A percentile compares a stretch with the other conserved stretches of the same genome.
Conservation (phyloP, 2,888 invertebrate species). For the Myopa testacea region DNA sequence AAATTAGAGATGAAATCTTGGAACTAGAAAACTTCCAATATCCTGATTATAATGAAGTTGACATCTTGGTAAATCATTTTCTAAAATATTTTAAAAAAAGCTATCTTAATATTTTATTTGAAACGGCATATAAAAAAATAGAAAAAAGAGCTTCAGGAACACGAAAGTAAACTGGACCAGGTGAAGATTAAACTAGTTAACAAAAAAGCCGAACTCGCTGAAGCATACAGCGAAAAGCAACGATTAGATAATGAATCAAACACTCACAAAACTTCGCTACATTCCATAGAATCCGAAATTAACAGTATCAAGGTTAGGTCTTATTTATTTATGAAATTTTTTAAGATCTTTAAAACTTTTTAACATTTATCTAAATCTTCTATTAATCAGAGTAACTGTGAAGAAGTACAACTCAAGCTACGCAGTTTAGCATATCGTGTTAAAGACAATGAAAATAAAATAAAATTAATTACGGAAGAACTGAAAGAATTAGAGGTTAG, state of each 20-base stretch:
- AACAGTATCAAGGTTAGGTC: slow-evolving; percentile 48
- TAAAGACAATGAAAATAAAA: slow-evolving; percentile 44
- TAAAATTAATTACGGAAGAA: slow-evolving; percentile 42
- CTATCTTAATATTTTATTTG: no score
- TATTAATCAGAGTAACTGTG: slow-evolving; percentile 45
- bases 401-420: slow-evolving; percentile 51
- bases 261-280: slow-evolving; percentile 60
- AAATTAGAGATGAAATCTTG: slow-evolving; percentile 53
- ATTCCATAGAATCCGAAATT: slow-evolving; percentile 63
- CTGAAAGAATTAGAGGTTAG: slow-evolving; percentile 44
- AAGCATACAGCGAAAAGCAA: slow-evolving; percentile 45
- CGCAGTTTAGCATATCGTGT: slow-evolving; percentile 47
- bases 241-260: slow-evolving; percentile 45
- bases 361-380: slow-evolving; percentile 4
- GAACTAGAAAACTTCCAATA: slow-evolving; percentile 63
- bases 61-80: slow-evolving; percentile 56
- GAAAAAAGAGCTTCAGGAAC: slow-evolving; percentile 66
- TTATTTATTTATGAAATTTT: not conserved
- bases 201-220: slow-evolving; percentile 56
- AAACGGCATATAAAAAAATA: slow-evolving; percentile 21
- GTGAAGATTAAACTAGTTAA: slow-evolving; percentile 61
- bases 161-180: slow-evolving; percentile 61
- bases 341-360: not conserved
- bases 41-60: slow-evolving; percentile 60
- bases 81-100: not conserved